Percentiles rank a stretch among this genome's conserved stretches.
phyloP scores from a whole-genome alignment of 2,113 vertebrate genomes.

The Sphaerodactylus townsendi region DNA sequence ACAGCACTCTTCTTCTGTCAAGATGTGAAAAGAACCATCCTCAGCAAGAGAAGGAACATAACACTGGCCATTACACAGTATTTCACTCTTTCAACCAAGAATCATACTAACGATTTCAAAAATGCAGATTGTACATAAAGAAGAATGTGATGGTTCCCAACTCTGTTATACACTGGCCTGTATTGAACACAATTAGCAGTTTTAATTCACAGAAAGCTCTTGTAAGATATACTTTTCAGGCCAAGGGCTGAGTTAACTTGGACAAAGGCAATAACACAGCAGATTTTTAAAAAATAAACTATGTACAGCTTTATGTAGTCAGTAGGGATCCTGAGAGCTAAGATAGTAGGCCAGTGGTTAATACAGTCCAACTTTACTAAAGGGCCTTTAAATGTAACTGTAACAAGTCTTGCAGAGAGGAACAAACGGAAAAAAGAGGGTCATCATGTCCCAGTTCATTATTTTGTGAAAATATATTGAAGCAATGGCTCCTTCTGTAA shows the following conservation, averaged over 20 bases:
- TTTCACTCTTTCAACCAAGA: background rate
- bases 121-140: background rate
- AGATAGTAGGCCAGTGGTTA: background rate
- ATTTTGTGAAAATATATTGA: background rate
- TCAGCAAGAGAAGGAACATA: background rate
- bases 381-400: conserved; percentile 5
- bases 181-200: background rate
- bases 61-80: background rate
- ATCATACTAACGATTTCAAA: background rate
- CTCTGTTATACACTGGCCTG: background rate
- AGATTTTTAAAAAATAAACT: background rate
- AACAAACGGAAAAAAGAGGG: background rate
- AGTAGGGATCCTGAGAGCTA: too few species aligned
- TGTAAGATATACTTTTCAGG: background rate
- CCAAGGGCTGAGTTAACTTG: background rate
- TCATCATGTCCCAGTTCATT: conserved; percentile 1
- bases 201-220: background rate
- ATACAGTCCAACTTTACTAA: background rate
- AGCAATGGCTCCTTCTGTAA: background rate
- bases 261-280: background rate
- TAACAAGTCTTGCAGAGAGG: conserved; percentile 11
- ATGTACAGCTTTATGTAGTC: background rate
- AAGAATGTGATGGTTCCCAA: too few species aligned
- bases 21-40: background rate
- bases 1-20: background rate